These are phyloP conservation scores for Pocillopora damicornis DNA, from an alignment of 64 coral and sea anemone genomes.

Conservation along the genomic window DNA sequence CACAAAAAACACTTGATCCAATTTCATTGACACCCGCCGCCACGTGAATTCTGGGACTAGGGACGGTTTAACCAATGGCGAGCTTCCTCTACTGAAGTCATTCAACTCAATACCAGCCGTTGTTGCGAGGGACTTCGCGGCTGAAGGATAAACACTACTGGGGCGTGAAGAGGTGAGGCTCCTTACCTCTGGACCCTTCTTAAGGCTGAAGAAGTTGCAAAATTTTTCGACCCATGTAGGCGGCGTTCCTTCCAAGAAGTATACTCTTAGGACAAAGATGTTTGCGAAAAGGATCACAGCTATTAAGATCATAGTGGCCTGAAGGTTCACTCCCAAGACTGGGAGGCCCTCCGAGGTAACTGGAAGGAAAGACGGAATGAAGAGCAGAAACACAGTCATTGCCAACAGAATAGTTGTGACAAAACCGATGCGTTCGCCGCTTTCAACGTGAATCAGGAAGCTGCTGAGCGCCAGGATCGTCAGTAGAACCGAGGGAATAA, in stretches of 20 bases:
- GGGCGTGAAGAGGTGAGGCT: neutral
- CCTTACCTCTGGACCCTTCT: neutral
- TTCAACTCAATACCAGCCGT: neutral
- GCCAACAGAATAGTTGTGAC: neutral
- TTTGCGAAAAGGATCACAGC: neutral
- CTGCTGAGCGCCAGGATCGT: neutral
- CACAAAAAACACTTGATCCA: neutral
- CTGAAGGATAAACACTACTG: neutral
- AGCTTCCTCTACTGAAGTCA: neutral
- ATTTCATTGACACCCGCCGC: neutral
- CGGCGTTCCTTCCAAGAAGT: neutral
- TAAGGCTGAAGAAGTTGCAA: neutral
- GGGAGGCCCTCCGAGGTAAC: neutral
- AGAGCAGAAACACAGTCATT: neutral
- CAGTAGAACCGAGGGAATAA: neutral
- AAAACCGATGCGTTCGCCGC: constrained; percentile 7
- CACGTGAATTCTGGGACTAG: neutral
- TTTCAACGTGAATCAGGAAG: neutral
- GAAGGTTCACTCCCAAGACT: neutral
- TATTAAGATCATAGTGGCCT: neutral
- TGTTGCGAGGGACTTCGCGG: neutral
- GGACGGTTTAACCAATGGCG: neutral
- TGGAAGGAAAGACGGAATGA: neutral
- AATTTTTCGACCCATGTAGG: neutral
- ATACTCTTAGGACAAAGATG: neutral